Percentiles rank a stretch among this genome's conserved stretches.
Conservation (phyloP, 2,797 vertebrate species). For the Sebastes baramenuke region DNA sequence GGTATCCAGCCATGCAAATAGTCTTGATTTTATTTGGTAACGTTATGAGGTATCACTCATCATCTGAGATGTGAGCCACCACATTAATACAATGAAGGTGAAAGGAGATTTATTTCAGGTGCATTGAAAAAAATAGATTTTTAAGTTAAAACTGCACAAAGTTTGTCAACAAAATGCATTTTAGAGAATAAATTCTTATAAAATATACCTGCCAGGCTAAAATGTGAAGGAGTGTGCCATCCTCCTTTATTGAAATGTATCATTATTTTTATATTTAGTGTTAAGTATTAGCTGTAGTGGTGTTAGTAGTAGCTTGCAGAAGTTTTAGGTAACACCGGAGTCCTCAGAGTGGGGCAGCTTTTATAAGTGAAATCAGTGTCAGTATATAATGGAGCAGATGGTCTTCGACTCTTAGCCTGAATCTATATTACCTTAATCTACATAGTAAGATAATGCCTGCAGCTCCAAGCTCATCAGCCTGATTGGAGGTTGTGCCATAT, state of each 20-base stretch:
- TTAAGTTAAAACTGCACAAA: background rate
- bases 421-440: constrained; percentile 8
- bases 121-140: too few species aligned
- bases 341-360: background rate
- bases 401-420: background rate
- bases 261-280: background rate
- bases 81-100: background rate
- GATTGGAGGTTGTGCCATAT: background rate
- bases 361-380: background rate
- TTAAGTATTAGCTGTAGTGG: background rate
- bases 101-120: background rate
- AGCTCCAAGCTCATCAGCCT: background rate
- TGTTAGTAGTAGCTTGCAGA: background rate
- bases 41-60: background rate
- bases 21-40: background rate
- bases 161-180: background rate
- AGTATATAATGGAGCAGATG: constrained; percentile 22
- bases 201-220: background rate
- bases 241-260: background rate
- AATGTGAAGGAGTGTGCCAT: background rate
- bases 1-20: background rate
- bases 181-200: background rate
- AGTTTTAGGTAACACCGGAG: background rate
- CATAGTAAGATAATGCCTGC: background rate
- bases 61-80: background rate